These are phyloP conservation scores for Montipora capitata DNA, from an alignment of 92 coral and sea anemone species.

Conservation along the genomic window DNA sequence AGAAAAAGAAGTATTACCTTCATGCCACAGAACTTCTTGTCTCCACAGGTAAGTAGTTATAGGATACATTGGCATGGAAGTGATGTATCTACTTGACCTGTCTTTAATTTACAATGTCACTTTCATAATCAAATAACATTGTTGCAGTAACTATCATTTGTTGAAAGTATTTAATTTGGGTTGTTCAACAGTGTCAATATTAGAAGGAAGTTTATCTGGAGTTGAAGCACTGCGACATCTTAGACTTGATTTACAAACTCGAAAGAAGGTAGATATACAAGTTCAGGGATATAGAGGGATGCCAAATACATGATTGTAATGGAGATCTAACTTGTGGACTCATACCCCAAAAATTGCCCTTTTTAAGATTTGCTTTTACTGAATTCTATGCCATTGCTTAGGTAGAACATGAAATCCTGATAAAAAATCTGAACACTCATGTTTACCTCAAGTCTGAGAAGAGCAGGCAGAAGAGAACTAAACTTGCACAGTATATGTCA, in stretches of 20 bases:
- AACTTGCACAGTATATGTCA: constrained; percentile 60
- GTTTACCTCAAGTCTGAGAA: constrained; percentile 93
- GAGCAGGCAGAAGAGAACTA: constrained; percentile 56
- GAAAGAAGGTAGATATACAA: constrained; percentile 78
- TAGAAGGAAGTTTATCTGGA: constrained; percentile 95
- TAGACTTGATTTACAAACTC: constrained; percentile 92
- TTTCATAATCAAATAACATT: too few species aligned
- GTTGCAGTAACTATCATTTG: neutral
- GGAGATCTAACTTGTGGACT: neutral
- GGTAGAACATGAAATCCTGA: constrained; percentile 95
- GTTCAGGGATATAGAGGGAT: too few species aligned
- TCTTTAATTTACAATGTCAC: too few species aligned
- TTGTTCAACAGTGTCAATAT: constrained; percentile 78
- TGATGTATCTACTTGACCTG: too few species aligned
- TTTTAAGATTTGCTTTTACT: neutral
- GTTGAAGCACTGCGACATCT: constrained; percentile 97
- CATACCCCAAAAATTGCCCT: neutral
- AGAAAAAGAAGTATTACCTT: constrained; percentile 94
- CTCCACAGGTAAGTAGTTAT: constrained; percentile 78
- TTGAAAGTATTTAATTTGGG: neutral
- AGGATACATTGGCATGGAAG: too few species aligned
- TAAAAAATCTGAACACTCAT: constrained; percentile 92
- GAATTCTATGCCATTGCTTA: neutral
- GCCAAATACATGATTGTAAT: neutral
- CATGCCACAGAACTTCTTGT: constrained; percentile 98